Evolutionary conservation across 64 coral and sea anemone species (phyloP), one percentile per base, ranked within the genome.

Genomic region (Dendronephthya gigantea): DNA sequence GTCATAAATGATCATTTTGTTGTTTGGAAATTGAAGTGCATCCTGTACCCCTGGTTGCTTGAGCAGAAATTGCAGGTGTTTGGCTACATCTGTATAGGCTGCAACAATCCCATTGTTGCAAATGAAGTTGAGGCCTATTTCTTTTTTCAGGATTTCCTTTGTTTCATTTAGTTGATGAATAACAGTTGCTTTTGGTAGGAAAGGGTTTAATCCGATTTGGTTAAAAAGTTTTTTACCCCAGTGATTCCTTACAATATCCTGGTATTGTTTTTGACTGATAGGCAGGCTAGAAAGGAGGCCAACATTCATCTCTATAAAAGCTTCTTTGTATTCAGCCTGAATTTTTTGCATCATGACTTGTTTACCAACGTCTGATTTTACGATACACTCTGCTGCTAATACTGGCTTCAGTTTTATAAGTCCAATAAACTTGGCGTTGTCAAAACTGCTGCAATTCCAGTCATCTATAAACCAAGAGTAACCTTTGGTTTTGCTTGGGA

Each of bases 191-290:
- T 88, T 88, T 6, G 87, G 87, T 16, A 88, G 87, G 31, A 88
- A 88, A 23, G 87, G 75, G 35, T 88, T 83, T 50, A 88, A 36
- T 17, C 81, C 87, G 29, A 40, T 83, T 68, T n/a, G 11, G 9
- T 88, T 49, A 49, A 10, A 83, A 2, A 88, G 81, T 56, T 88
- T 83, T 32, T 66, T 88, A 10, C 87, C 87, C 1, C n/a, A 35
- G 29, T 83, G 79, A 32, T 83, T 83, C 33, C 87, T 88, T 12
- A 88, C 31, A 59, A 88, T 40, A 66, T 88, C 87, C 36, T 88
- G 87, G 38, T 88, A 88, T 37, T 88, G 87, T 51, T 45, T 88
- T n/a, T 88, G 87, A 36, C 87, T 40, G 65, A 88, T 83, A 32
- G 76, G 19, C 2, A 82, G 45, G 16, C 40, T 35, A 0, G 81